Percentiles rank a stretch among this genome's conserved stretches.
phyloP scores from a whole-genome alignment of 2,888 invertebrate genomes.

The Omphaloscelis lunosa region DNA sequence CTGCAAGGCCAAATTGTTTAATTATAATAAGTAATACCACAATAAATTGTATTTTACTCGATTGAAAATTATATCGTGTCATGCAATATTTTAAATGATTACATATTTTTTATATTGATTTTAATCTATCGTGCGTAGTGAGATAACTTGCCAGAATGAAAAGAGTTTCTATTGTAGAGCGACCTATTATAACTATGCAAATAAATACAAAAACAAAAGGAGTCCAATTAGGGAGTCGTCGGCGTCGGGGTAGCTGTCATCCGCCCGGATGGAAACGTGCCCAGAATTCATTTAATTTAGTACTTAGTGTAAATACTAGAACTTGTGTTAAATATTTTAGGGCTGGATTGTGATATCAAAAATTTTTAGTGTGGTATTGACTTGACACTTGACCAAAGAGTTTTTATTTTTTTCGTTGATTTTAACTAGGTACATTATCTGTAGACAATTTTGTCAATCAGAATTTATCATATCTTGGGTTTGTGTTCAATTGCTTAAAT shows the following conservation, averaged over 20 bases:
- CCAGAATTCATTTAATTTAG: too few species aligned
- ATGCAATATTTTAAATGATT: not conserved
- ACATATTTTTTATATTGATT: not conserved
- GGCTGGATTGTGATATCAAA: not conserved
- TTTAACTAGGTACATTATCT: not conserved
- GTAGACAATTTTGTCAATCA: not conserved
- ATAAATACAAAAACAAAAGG: too few species aligned
- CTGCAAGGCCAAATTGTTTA: constrained; percentile 3
- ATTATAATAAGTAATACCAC: not conserved
- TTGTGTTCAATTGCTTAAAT: not conserved
- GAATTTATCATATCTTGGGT: not conserved
- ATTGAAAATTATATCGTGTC: too few species aligned
- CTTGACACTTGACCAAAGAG: not conserved
- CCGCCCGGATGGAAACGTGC: too few species aligned
- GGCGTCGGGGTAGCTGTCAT: too few species aligned
- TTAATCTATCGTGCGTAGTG: not conserved
- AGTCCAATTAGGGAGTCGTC: too few species aligned
- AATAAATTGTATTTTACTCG: not conserved
- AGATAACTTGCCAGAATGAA: too few species aligned
- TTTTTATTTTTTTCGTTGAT: not conserved
- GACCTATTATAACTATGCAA: too few species aligned
- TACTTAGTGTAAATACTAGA: too few species aligned
- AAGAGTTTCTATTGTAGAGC: not conserved
- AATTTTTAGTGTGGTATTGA: not conserved
- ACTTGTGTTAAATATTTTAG: too few species aligned